Base-by-base conservation (phyloP, 2,113 vertebrate genomes). In the Petrocephalus zakoni region DNA sequence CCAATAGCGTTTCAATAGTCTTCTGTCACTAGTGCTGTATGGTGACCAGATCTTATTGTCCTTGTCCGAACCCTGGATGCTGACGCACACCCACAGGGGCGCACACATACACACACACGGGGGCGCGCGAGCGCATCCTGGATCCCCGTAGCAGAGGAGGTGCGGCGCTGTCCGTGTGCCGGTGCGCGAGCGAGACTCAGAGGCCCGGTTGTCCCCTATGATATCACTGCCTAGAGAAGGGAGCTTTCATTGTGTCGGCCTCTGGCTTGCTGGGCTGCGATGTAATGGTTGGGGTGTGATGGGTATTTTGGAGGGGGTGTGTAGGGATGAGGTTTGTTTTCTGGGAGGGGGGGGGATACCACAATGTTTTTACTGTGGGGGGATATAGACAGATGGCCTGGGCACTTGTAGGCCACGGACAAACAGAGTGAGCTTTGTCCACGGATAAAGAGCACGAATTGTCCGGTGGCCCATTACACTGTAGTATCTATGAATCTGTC, bases 311-410 rank as follows among this genome's bases (percentile, higher is more conserved):
- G 90, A 88, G 68, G 75, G 46, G 75, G 78, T 85, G 87, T 89
- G 90, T 90, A 89, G 90, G 58, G 85, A 64, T 86, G 87, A 90
- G 88, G 47, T 88, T 90, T 87, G 58, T 91, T 51, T 51, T n/a
- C 78, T 82, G 15, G 34, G 78, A 4, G 49, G 34, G 72, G 68
- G 81, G 58, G 85, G 25, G 61, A 89, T 87, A 88, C 91, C 92
- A 95, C 95, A 95, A 92, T 94, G 95, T 95, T 95, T 95, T 93
- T 94, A 93, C 93, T 94, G 93, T 94, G 94, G 92, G 90, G 93
- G 89, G 88, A 91, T 91, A 92, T 92, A 92, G 95, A 95, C 95
- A 95, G 95, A 95, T 95, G 95, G 95, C 93, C 81, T 88, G 91
- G 93, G 93, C 93, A 93, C 93, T 95, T 93, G 92, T 94, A 93